Evolutionary conservation across 2,113 vertebrate genomes (phyloP).

Genomic region (Psilopogon haemacephalus): DNA sequence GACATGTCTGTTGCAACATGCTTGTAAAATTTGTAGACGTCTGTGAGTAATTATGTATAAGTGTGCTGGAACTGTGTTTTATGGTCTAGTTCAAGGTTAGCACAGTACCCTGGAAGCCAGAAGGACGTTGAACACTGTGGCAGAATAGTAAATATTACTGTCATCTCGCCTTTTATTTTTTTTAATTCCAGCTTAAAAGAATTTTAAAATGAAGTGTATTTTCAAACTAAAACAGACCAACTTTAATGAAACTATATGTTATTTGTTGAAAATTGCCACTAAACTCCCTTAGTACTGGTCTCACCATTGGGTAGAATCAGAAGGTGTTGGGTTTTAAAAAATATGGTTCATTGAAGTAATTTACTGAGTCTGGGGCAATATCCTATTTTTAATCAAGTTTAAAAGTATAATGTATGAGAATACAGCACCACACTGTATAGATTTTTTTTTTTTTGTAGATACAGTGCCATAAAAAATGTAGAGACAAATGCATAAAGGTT

Average conservation of each 20-base stretch:
- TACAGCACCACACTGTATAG: neutral
- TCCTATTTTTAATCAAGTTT: conserved; percentile 34
- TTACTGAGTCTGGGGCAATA: conserved; percentile 21
- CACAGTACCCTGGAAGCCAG: neutral
- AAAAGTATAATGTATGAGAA: neutral
- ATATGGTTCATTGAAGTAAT: neutral
- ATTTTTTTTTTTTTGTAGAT: neutral
- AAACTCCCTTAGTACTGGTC: conserved; percentile 28
- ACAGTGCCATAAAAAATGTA: neutral
- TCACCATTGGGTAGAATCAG: neutral
- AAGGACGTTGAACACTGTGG: neutral
- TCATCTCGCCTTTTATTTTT: neutral
- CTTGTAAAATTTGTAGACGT: neutral
- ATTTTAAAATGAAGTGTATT: conserved; percentile 22
- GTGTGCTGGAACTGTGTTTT: neutral
- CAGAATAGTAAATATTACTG: conserved; percentile 31
- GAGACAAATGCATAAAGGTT: neutral
- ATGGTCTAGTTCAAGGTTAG: conserved; percentile 9
- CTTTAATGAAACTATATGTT: conserved; percentile 51
- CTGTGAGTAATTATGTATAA: neutral
- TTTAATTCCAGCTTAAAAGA: neutral
- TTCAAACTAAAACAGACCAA: conserved; percentile 33
- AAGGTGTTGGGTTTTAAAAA: neutral
- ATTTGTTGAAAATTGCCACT: conserved; percentile 38
- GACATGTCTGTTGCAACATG: neutral